Conservation (phyloP, 2,888 invertebrate genomes). For the Polia nebulosa region DNA sequence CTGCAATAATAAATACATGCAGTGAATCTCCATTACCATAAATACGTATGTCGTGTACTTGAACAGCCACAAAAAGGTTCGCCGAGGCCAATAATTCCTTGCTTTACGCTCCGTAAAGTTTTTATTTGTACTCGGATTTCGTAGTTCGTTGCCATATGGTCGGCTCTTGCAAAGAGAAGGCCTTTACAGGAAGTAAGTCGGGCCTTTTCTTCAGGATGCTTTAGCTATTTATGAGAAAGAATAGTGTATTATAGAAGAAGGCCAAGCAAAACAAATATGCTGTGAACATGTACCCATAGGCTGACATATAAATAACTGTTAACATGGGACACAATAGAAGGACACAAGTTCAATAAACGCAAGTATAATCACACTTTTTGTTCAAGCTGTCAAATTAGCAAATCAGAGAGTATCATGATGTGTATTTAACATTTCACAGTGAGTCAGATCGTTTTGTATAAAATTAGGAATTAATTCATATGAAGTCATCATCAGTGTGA, state of each 20-base stretch:
- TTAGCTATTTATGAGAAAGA: not conserved
- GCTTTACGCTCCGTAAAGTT: slow-evolving; percentile 28
- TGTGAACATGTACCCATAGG: not conserved
- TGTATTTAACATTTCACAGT: slow-evolving; percentile 31
- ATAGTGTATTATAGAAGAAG: not conserved
- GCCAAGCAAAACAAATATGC: not conserved
- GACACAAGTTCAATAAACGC: slow-evolving; percentile 17
- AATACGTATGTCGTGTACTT: slow-evolving; percentile 61
- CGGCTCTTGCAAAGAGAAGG: not conserved
- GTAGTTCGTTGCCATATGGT: slow-evolving; percentile 40
- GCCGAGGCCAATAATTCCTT: slow-evolving; percentile 50
- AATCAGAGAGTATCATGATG: slow-evolving; percentile 5
- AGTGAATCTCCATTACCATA: slow-evolving; percentile 70
- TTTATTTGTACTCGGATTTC: slow-evolving; percentile 41
- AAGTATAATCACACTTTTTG: slow-evolving; percentile 1
- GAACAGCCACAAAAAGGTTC: slow-evolving; percentile 62
- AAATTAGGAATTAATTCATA: slow-evolving; percentile 21
- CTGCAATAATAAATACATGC: slow-evolving; percentile 54
- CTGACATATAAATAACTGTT: not conserved
- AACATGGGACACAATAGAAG: not conserved
- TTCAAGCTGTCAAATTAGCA: slow-evolving; percentile 12
- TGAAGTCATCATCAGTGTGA: slow-evolving; percentile 38
- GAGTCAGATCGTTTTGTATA: slow-evolving; percentile 34
- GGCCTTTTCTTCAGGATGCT: not conserved
- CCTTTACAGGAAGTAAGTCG: not conserved